phyloP scores from a whole-genome alignment of 2,113 vertebrate genomes.

The Chaenogobius annularis region DNA sequence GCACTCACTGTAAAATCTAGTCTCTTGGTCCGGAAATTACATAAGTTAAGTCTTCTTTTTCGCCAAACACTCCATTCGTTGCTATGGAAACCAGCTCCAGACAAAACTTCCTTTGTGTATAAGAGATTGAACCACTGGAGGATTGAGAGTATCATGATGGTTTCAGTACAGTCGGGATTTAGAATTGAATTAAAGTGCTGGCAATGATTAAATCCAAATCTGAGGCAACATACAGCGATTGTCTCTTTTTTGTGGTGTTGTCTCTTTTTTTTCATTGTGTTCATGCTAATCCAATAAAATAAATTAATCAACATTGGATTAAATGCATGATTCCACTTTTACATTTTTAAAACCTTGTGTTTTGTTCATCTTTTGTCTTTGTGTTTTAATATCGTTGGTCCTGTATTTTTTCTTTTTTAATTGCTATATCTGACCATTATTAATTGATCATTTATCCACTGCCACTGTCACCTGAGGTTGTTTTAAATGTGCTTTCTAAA shows the following conservation, averaged over 20 bases:
- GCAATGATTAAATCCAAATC: background rate
- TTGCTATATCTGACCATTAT: too few species aligned
- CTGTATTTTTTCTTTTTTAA: too few species aligned
- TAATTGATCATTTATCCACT: too few species aligned
- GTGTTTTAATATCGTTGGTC: too few species aligned
- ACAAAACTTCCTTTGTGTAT: slow-evolving; percentile 41
- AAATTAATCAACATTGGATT: background rate
- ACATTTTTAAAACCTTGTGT: too few species aligned
- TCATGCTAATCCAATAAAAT: background rate
- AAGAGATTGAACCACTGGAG: slow-evolving; percentile 28
- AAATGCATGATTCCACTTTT: too few species aligned
- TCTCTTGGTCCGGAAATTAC: slow-evolving; percentile 47
- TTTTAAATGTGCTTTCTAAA: too few species aligned
- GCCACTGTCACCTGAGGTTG: too few species aligned
- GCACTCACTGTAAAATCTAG: slow-evolving; percentile 31
- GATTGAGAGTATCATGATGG: slow-evolving; percentile 17
- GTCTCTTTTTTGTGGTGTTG: background rate
- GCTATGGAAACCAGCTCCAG: slow-evolving; percentile 45
- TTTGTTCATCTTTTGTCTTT: too few species aligned
- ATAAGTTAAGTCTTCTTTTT: slow-evolving; percentile 44
- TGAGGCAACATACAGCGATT: slow-evolving; percentile 11
- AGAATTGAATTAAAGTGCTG: background rate
- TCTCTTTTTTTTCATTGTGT: too few species aligned
- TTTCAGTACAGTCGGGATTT: background rate
- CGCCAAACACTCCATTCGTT: slow-evolving; percentile 55